These are phyloP conservation scores for Euwallacea similis DNA, from an alignment of 1,140 invertebrate genomes.

Conservation along the genomic window DNA sequence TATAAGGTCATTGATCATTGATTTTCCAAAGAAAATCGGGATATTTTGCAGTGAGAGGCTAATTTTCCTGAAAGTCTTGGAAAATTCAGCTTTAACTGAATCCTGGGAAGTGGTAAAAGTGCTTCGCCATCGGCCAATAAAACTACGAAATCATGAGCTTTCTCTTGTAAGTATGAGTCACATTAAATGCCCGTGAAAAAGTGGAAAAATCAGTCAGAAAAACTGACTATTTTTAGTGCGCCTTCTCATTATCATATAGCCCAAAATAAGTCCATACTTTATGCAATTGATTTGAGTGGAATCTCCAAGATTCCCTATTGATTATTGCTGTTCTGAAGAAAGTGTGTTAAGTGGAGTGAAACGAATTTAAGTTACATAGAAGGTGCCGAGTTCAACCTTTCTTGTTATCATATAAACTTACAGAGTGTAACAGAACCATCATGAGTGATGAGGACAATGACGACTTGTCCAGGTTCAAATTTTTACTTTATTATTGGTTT, in stretches of 20 bases:
- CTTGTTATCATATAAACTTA: too few species aligned
- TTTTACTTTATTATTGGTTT: conserved; percentile 18
- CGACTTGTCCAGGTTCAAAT: conserved; percentile 18
- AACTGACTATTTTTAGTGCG: conserved; percentile 23
- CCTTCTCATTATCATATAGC: not conserved
- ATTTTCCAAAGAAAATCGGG: not conserved
- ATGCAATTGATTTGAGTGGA: too few species aligned
- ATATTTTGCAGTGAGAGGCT: not conserved
- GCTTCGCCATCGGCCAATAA: not conserved
- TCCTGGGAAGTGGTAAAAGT: too few species aligned
- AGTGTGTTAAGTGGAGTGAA: not conserved
- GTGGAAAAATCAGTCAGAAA: conserved; percentile 21
- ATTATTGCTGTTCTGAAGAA: not conserved
- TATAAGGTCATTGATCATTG: conserved; percentile 37
- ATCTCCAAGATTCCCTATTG: too few species aligned
- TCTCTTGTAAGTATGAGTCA: conserved; percentile 53
- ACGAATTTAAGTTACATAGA: too few species aligned
- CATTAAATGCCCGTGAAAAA: conserved; percentile 32
- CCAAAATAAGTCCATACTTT: too few species aligned
- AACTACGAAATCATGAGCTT: conserved; percentile 51
- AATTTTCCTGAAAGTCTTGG: too few species aligned
- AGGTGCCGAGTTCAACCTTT: too few species aligned
- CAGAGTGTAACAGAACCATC: not conserved
- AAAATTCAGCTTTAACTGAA: too few species aligned
- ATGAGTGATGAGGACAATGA: conserved; percentile 27